phyloP scores from a whole-genome alignment of 1,140 invertebrate species.

The Orius insidiosus region DNA sequence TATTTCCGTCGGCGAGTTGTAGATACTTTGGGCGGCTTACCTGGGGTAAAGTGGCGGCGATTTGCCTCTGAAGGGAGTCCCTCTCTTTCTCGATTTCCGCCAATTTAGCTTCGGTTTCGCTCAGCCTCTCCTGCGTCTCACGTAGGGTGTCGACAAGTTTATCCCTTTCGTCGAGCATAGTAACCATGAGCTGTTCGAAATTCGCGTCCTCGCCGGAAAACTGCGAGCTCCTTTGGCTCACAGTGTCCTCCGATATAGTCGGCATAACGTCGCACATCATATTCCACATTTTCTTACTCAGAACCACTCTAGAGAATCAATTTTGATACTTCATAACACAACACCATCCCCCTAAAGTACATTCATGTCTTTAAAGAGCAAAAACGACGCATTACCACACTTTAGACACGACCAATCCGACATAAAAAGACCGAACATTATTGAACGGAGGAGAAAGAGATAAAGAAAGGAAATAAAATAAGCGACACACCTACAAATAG shows the following conservation, averaged over 20 bases:
- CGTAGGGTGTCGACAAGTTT: constrained; percentile 91
- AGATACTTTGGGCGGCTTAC: constrained; percentile 37
- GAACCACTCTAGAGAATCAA: no score
- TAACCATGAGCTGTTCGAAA: constrained; percentile 98
- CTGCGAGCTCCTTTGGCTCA: constrained; percentile 74
- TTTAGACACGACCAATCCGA: no score
- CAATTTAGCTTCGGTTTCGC: constrained; percentile 68
- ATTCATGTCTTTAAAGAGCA: no score
- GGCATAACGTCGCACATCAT: constrained; percentile 99
- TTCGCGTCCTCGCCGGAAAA: constrained; percentile 89
- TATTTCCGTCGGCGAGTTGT: constrained; percentile 9
- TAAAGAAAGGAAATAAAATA: not conserved
- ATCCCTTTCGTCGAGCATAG: constrained; percentile 97
- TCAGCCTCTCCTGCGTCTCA: constrained; percentile 82
- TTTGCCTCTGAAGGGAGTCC: constrained; percentile 82
- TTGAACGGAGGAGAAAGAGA: not conserved
- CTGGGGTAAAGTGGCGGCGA: constrained; percentile 90
- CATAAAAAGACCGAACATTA: no score
- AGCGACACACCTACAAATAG: no score
- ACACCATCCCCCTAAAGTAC: not conserved
- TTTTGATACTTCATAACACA: not conserved
- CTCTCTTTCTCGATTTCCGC: constrained; percentile 85
- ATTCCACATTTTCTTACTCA: constrained; percentile 62
- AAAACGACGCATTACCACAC: no score
- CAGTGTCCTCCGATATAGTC: constrained; percentile 95